Base-by-base conservation (phyloP, 2,888 invertebrate genomes). In the Strigamia transsilvanica region DNA sequence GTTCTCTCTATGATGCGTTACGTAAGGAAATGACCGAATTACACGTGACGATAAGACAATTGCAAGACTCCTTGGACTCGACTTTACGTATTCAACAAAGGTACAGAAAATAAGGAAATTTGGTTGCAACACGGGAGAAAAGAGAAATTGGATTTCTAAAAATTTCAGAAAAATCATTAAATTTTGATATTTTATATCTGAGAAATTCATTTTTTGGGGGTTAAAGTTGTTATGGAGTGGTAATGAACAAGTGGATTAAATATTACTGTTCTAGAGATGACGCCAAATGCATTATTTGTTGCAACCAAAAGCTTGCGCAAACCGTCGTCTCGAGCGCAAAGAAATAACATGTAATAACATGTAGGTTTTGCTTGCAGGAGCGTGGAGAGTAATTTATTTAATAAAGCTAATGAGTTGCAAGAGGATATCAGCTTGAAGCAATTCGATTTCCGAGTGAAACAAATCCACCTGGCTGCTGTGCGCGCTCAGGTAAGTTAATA, bases 401-500 rank as follows among this genome's bases (percentile, higher is more conserved):
- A 94, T 88, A 98, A 98, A 91, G 96, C 95, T 85, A 97, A 97
- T 88, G 97, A 98, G 89, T 91, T 97, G 83, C 94, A 98, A 90
- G 97, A 98, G 89, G 97, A 98, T 86, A 94, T 98, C 87, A 96
- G 97, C 84, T 91, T 95, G 90, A 97, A 97, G 89, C 92, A 94
- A 87, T 97, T 97, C 89, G 97, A 98, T 90, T 92, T 97, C 85
- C 92, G 95, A 85, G 94, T 96, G 81, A 95, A 96, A 79, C 95
- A 96, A 88, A 91, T 98, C 84, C 97, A 97, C 89, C 91, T 97
- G 84, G 93, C 95, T 82, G 95, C 97, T 83, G 93, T 97, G 82
- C 92, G 93, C 90, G 93, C 96, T 83, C 97, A 98, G 93, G 97
- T 97, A 91, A 90, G 82, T 27, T n/a, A 56, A 12, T 51, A 41